Evolutionary conservation across 2,113 vertebrate genomes (phyloP).

Genomic region (Suricata suricatta): DNA sequence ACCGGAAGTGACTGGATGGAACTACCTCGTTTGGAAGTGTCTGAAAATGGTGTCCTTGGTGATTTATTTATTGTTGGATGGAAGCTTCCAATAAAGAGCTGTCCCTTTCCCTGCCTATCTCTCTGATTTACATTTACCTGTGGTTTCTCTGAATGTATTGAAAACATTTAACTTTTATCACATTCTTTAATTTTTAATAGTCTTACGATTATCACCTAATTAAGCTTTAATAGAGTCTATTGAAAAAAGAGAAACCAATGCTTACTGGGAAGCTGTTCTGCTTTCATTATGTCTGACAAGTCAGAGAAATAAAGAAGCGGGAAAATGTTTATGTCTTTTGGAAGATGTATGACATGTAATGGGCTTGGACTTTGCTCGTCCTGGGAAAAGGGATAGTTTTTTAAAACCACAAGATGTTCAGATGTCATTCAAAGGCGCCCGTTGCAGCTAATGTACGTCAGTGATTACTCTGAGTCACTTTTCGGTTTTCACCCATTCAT

Average conservation of each 20-base stretch:
- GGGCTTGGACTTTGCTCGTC: constrained; percentile 50
- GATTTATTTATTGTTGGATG: constrained; percentile 72
- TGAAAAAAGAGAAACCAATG: constrained; percentile 46
- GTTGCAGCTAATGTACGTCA: constrained; percentile 43
- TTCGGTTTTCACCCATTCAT: constrained; percentile 20
- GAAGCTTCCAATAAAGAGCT: constrained; percentile 74
- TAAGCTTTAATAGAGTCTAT: constrained; percentile 72
- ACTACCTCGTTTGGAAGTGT: background rate
- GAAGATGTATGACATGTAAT: background rate
- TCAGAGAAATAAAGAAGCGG: constrained; percentile 42
- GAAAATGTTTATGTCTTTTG: constrained; percentile 27
- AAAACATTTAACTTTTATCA: constrained; percentile 78
- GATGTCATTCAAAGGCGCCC: constrained; percentile 36
- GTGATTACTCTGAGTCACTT: constrained; percentile 51
- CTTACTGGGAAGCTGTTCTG: constrained; percentile 64
- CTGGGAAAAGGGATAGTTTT: constrained; percentile 47
- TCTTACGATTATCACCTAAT: constrained; percentile 74
- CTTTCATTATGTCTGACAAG: constrained; percentile 69
- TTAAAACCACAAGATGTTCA: constrained; percentile 69
- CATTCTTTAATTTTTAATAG: constrained; percentile 80
- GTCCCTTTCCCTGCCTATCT: constrained; percentile 65
- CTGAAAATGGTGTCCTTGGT: background rate
- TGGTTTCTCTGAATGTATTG: constrained; percentile 70
- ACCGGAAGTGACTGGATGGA: background rate
- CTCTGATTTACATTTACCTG: constrained; percentile 71